Evolutionary conservation across 2,113 vertebrate genomes (phyloP), one percentile per base, ranked within the genome.

Genomic region (Lathamus discolor): DNA sequence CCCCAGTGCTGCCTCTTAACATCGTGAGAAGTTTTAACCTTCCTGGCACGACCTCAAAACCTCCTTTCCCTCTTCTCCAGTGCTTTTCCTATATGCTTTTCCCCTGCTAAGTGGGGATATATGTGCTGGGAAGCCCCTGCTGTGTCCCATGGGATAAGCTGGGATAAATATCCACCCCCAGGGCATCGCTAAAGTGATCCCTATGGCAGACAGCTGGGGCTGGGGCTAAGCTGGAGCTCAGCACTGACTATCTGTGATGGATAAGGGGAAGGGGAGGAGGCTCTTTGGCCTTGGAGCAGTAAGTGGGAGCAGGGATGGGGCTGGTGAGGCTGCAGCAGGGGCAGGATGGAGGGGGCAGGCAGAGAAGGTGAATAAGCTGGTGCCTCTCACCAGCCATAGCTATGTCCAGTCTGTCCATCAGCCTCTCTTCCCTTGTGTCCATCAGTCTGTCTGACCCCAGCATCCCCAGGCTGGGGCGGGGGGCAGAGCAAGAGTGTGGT

Each of bases 21-120:
- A 41, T 16, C 27, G 66, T 2, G 4, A 64, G 59, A 70, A 70
- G 24, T 17, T 75, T 49, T 48, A 90, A 49, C 55, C 66, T 33
- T 33, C 13, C 41, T 46, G 62, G 9, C 13, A 2, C 64, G 59
- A 28, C 43, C 69, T 69, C 64, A 57, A 57, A 4, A 43, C 20
- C 25, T 33, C 16, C 20, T 43, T 25, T 39, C 62, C 28, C 31
- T 51, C 39, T 70, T 64, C 64, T 63, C 33, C 33, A 5, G 44
- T 11, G 29, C 7, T 86, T 89, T 77, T 82, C 29, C 63, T 6
- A 1, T 18, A 15, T 1, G 29, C 0, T 66, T 10, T 37, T 20
- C 23, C 11, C 33, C 27, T 28, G 16, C 1, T 96, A 96, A 96
- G 88, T 97, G 92, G 95, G 94, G 85, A 28, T 96, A 96, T 97